phyloP scores from a whole-genome alignment of 2,797 vertebrate species.

The Urophycis tenuis region DNA sequence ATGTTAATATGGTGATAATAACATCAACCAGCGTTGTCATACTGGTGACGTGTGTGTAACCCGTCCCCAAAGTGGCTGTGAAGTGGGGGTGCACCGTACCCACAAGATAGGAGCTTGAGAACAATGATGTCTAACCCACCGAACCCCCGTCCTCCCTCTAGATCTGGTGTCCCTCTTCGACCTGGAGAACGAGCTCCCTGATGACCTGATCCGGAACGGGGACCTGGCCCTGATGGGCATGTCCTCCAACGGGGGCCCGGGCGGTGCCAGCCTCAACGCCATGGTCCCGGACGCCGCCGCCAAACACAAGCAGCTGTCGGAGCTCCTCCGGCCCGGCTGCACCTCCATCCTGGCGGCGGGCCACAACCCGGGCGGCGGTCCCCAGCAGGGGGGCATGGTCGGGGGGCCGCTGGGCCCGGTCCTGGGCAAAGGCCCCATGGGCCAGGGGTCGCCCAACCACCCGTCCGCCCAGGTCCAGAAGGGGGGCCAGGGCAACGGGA shows the following conservation, averaged over 20 bases:
- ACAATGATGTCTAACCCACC: constrained; percentile 8
- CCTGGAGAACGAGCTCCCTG: constrained; percentile 95
- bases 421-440: constrained; percentile 85
- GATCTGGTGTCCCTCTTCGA: constrained; percentile 94
- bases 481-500: constrained; percentile 71
- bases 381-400: constrained; percentile 79
- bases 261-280: constrained; percentile 74
- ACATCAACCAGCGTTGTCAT: too few relatives aligned
- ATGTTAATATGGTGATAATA: too few relatives aligned
- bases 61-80: too few relatives aligned
- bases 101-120: too few relatives aligned
- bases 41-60: too few relatives aligned
- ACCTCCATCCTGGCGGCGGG: constrained; percentile 74
- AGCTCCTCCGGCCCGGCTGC: constrained; percentile 89
- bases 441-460: constrained; percentile 77
- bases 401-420: constrained; percentile 64
- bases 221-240: constrained; percentile 82
- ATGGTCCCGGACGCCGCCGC: constrained; percentile 89
- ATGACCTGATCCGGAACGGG: constrained; percentile 93
- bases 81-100: too few relatives aligned
- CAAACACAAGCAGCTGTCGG: constrained; percentile 97
- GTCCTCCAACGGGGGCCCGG: constrained; percentile 63
- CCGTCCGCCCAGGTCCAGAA: constrained; percentile 86
- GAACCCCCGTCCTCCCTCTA: constrained; percentile 44
- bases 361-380: constrained; percentile 77